Conservation (phyloP, 2,888 invertebrate genomes). For the Erpobdella octoculata region DNA sequence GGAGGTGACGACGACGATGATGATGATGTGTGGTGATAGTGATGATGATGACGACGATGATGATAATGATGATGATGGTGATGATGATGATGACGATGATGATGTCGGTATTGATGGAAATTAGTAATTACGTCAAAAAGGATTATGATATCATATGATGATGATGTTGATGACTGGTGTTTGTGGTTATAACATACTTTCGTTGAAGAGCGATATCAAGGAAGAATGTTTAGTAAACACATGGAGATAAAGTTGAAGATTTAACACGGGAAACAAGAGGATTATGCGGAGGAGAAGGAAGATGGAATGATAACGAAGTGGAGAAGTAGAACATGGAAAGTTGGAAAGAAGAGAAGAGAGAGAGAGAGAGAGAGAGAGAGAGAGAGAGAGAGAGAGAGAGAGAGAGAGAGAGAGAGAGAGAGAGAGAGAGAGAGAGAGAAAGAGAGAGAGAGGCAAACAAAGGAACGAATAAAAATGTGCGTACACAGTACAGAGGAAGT, state of each 20-base stretch:
- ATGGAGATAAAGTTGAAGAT: too few relatives aligned
- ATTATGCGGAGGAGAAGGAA: background rate
- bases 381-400: background rate
- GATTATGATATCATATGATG: too few relatives aligned
- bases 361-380: background rate
- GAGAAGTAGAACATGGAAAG: background rate
- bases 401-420: background rate
- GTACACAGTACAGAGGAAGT: too few relatives aligned
- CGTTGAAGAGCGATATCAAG: too few relatives aligned
- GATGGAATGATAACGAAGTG: background rate
- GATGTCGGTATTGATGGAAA: too few relatives aligned
- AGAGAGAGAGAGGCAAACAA: background rate
- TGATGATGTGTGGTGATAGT: background rate
- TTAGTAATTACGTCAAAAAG: too few relatives aligned
- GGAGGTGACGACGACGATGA: background rate
- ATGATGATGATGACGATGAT: background rate
- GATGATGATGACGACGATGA: background rate
- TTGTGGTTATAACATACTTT: too few relatives aligned
- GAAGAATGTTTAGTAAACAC: too few relatives aligned
- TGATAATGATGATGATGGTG: slow-evolving; percentile 14
- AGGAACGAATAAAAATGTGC: background rate
- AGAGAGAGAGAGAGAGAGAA: background rate
- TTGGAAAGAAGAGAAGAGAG: background rate
- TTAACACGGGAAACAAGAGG: too few relatives aligned
- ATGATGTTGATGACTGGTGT: background rate